Percentiles rank a stretch among this genome's conserved stretches.
Conservation (phyloP, 1,140 invertebrate genomes). For the Aphelenchoides besseyi region DNA sequence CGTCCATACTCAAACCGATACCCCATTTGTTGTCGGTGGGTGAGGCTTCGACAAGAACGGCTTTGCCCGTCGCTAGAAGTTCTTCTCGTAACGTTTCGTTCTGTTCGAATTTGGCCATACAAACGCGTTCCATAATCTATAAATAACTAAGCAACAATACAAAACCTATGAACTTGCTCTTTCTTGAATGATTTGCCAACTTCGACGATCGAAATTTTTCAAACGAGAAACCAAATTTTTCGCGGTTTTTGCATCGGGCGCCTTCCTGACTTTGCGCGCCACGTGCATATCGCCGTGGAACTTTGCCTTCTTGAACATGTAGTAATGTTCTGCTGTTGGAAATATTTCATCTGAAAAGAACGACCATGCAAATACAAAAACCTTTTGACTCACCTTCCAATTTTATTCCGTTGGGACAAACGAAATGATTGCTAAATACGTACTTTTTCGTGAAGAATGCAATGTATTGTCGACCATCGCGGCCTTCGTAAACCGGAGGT, state of each 20-base stretch:
- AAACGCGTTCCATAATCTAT: conserved; percentile 8
- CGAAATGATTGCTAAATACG: conserved; percentile 15
- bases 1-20: conserved; percentile 5
- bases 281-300: conserved; percentile 18
- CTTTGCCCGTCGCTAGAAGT: conserved; percentile 4
- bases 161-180: not conserved
- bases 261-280: not conserved
- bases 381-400: conserved; percentile 12
- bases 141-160: not conserved
- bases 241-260: not conserved
- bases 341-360: not conserved
- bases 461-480: conserved; percentile 7
- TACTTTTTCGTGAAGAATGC: conserved; percentile 23
- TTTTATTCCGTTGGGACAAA: conserved; percentile 8
- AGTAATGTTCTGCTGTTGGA: conserved; percentile 22
- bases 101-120: conserved; percentile 18
- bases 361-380: not conserved
- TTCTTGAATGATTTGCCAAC: not conserved
- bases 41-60: conserved; percentile 12
- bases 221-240: not conserved
- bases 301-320: conserved; percentile 11
- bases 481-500: conserved; percentile 16
- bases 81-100: not conserved
- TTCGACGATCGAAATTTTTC: not conserved
- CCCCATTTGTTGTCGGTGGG: conserved; percentile 14